Conservation (phyloP, 2,888 invertebrate genomes). For the Imbricaverruca yamaguchii region DNA sequence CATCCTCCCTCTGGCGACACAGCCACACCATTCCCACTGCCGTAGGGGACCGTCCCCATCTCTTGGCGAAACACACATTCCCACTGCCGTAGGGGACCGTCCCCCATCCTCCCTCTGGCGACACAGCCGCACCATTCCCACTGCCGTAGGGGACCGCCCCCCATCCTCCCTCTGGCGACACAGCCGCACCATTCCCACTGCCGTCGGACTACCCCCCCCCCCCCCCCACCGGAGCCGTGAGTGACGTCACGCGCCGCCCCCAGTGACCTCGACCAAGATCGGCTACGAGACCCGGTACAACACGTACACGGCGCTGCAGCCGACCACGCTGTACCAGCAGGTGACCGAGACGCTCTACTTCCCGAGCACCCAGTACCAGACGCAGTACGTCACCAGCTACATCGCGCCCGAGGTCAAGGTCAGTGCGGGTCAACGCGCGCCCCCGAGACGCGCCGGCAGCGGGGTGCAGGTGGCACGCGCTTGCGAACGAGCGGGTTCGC, state of each 20-base stretch:
- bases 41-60: too few species aligned
- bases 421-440: background rate
- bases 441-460: too few species aligned
- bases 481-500: too few species aligned
- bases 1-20: too few species aligned
- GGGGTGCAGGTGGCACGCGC: too few species aligned
- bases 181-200: background rate
- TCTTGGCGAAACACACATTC: too few species aligned
- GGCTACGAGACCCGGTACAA: slow-evolving; percentile 18
- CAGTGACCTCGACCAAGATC: slow-evolving; percentile 22
- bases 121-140: background rate
- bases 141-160: background rate
- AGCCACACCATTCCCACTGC: too few species aligned
- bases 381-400: slow-evolving; percentile 23
- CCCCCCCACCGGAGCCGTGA: background rate
- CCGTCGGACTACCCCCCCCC: background rate
- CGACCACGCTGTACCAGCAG: slow-evolving; percentile 22
- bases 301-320: slow-evolving; percentile 21
- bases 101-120: too few species aligned
- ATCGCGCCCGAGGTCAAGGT: slow-evolving; percentile 20
- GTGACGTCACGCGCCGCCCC: too few species aligned
- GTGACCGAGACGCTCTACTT: slow-evolving; percentile 17
- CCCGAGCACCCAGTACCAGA: slow-evolving; percentile 22
- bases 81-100: too few species aligned
- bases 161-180: background rate